Evolutionary conservation across 2,888 invertebrate species (phyloP).

Genomic region (Schrankia costaestrigalis): DNA sequence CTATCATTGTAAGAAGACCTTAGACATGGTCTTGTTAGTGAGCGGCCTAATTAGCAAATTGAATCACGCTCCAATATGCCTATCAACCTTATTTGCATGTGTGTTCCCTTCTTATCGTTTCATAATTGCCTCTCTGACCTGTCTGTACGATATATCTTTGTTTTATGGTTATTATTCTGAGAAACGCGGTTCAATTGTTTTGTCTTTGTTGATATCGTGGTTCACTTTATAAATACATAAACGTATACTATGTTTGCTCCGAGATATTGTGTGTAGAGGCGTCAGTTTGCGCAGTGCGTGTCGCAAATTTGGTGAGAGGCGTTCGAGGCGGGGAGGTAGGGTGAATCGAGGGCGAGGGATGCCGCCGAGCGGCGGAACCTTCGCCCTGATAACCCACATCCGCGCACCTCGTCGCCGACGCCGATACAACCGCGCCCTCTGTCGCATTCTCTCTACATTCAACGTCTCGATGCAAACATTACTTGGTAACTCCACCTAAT

Average conservation of each 20-base stretch:
- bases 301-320: constrained; percentile 35
- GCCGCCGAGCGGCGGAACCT: constrained; percentile 47
- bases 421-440: constrained; percentile 27
- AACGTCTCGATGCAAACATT: constrained; percentile 16
- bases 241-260: constrained; percentile 14
- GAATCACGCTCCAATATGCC: constrained; percentile 44
- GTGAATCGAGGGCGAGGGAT: constrained; percentile 42
- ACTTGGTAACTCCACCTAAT: constrained; percentile 5
- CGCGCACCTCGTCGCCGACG: constrained; percentile 37
- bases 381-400: constrained; percentile 69
- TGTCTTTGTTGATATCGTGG: constrained; percentile 43
- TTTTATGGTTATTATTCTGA: constrained; percentile 49
- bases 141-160: constrained; percentile 49
- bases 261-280: constrained; percentile 9
- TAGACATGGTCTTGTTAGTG: constrained; percentile 42
- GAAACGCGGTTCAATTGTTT: constrained; percentile 53
- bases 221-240: constrained; percentile 16
- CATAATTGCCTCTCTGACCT: constrained; percentile 63
- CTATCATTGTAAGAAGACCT: constrained; percentile 36
- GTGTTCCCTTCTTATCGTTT: constrained; percentile 52
- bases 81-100: constrained; percentile 31
- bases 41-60: constrained; percentile 56
- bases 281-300: constrained; percentile 44
- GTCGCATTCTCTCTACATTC: constrained; percentile 16
- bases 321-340: constrained; percentile 32